Percentiles rank a stretch among this genome's conserved stretches.
Conservation (phyloP, 2,797 vertebrate genomes). For the Babyrousa celebensis region DNA sequence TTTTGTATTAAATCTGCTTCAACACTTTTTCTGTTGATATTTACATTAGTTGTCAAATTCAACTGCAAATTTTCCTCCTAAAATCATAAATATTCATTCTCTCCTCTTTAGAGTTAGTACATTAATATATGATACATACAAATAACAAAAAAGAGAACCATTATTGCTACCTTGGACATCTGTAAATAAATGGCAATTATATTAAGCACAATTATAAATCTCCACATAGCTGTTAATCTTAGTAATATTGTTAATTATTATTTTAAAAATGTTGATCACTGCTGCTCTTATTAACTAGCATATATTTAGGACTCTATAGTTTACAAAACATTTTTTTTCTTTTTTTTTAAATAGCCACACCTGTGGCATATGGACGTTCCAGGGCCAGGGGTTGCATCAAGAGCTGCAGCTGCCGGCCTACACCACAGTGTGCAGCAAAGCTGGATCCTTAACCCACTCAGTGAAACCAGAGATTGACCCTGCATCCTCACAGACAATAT, state of each 20-base stretch:
- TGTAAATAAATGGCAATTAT: neutral
- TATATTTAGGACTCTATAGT: neutral
- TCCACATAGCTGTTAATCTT: conserved; percentile 8
- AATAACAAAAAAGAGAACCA: conserved; percentile 53
- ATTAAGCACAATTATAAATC: conserved; percentile 37
- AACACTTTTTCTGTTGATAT: neutral
- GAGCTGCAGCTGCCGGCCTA: too few relatives aligned
- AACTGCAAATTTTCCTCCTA: conserved; percentile 5
- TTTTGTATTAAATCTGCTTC: conserved; percentile 58
- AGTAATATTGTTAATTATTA: conserved; percentile 35
- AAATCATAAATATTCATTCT: conserved; percentile 38
- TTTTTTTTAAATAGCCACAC: too few relatives aligned
- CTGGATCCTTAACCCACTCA: too few relatives aligned
- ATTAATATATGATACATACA: neutral
- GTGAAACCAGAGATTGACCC: too few relatives aligned
- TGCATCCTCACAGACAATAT: too few relatives aligned
- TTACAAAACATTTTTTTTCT: conserved; percentile 23
- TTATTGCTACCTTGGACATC: conserved; percentile 17
- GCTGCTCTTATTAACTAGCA: conserved; percentile 21
- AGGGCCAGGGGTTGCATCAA: too few relatives aligned
- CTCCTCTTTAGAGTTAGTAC: conserved; percentile 48
- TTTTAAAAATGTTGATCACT: conserved; percentile 11
- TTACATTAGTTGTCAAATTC: conserved; percentile 45
- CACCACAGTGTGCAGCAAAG: too few relatives aligned
- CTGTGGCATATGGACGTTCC: too few relatives aligned